A percentile compares a stretch with the other conserved stretches of the same genome.
Conservation (phyloP, 2,113 vertebrate species). For the Paraplagusia blochii region DNA sequence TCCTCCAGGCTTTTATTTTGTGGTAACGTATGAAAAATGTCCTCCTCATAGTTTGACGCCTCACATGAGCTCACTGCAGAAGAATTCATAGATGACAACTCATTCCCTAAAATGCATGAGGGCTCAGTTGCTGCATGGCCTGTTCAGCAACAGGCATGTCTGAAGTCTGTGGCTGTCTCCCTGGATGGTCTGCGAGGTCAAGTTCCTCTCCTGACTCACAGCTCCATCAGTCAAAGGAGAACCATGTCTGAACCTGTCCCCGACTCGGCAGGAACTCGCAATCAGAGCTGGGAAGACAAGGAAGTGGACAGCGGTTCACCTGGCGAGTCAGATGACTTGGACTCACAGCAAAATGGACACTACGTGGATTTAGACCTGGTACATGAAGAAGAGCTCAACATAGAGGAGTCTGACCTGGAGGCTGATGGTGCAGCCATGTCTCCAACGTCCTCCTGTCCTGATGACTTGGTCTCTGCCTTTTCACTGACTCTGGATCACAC, state of each 20-base stretch:
- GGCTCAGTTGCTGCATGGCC: constrained; percentile 19
- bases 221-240: background rate
- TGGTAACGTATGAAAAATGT: too few relatives aligned
- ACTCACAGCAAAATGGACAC: constrained; percentile 26
- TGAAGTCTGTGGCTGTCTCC: constrained; percentile 19
- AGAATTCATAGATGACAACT: constrained; percentile 12
- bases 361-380: constrained; percentile 13
- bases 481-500: background rate
- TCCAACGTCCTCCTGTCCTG: background rate
- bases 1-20: too few relatives aligned
- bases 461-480: background rate
- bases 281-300: constrained; percentile 11
- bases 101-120: constrained; percentile 24
- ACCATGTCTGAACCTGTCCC: constrained; percentile 48
- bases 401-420: constrained; percentile 9
- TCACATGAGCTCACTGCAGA: background rate
- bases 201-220: constrained; percentile 17
- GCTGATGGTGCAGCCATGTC: background rate
- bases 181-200: constrained; percentile 29
- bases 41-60: too few relatives aligned
- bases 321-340: background rate
- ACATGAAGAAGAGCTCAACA: constrained; percentile 8
- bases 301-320: constrained; percentile 16
- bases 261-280: background rate
- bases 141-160: constrained; percentile 22